Base-by-base conservation (phyloP, 2,888 invertebrate species). In the Cryptosula pallasiana region DNA sequence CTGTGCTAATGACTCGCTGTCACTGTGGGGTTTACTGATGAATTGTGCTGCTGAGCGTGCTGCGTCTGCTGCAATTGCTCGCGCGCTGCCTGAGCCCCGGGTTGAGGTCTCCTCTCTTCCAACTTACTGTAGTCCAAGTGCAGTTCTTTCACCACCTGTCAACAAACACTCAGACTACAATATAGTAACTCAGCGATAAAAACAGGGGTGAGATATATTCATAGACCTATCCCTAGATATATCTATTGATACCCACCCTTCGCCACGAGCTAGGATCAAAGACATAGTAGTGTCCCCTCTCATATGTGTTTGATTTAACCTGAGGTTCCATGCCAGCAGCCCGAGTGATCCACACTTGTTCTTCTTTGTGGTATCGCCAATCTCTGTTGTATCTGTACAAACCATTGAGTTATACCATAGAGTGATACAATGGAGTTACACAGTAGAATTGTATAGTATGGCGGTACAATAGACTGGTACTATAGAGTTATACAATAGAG, bases 191-290 rank as follows among this genome's bases (percentile, higher is more conserved):
- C n/a, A n/a, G n/a, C n/a, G n/a, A n/a, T n/a, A n/a, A n/a, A n/a
- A n/a, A n/a, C n/a, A n/a, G n/a, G n/a, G n/a, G n/a, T n/a, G n/a
- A n/a, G n/a, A n/a, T n/a, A n/a, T n/a, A n/a, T n/a, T n/a, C n/a
- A n/a, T n/a, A n/a, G n/a, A n/a, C n/a, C n/a, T n/a, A n/a, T n/a
- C n/a, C n/a, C n/a, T n/a, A n/a, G n/a, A n/a, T n/a, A n/a, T n/a
- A n/a, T n/a, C n/a, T n/a, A n/a, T n/a, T n/a, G n/a, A n/a, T n/a
- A n/a, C n/a, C n/a, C 32, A 96, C 94, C 89, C 97, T 98, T 86
- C 97, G 90, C 98, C 99, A 99, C 87, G 93, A 96, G 87, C 94
- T 93, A 84, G 95, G 95, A 88, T 99, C 99, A 86, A 99, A 99
- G 88, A 96, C 96, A 88, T 95, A 97, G 88, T 99, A 99, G 81